Base-by-base conservation (phyloP, 2,888 invertebrate species). In the Pristionchus exspectatus region DNA sequence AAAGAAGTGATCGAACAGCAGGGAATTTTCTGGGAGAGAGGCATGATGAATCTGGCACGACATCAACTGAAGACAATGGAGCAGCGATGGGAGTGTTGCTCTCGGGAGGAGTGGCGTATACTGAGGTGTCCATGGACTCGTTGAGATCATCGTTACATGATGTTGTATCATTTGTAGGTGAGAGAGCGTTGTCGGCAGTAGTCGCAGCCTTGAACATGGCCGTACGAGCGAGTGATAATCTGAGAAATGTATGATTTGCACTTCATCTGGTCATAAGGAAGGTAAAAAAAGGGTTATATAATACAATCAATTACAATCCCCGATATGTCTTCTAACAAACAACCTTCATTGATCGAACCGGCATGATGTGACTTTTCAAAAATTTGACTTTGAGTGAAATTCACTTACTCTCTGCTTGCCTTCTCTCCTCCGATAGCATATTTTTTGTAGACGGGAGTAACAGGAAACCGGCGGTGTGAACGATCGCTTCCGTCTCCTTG, bases 401-500 rank as follows among this genome's bases (percentile, higher is more conserved):
- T 38, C 56, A 59, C 56, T 59, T 30, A 56, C 84, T 85, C 81
- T 24, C 24, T 81, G 44, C 27, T n/a, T 44, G 81, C 50, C n/a
- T 21, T 44, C 81, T 72, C 50, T 50, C 27, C 50, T 27, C 81
- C 81, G 50, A 24, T 54, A 81, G 44, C 50, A 50, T 59, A 85
- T 59, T 85, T 85, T 59, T 59, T 85, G 50, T 85, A 85, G 21
- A 85, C 84, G 59, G 84, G 84, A 4, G 84, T 85, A 7, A 85
- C 84, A n/a, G 84, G 84, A 30, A 85, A 85, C 0, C 84, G 56
- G 18, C 59, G 4, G 59, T 85, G 84, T 21, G 84, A 33, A 24
- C 16, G 30, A 7, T 44, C 84, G 24, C 21, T 59, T 9, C n/a
- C 21, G 14, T 16, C 24, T 44, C 24, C 44, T 77, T 50, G 44